Base-by-base conservation (phyloP, 2,797 vertebrate species). In the Pempheris klunzingeri region DNA sequence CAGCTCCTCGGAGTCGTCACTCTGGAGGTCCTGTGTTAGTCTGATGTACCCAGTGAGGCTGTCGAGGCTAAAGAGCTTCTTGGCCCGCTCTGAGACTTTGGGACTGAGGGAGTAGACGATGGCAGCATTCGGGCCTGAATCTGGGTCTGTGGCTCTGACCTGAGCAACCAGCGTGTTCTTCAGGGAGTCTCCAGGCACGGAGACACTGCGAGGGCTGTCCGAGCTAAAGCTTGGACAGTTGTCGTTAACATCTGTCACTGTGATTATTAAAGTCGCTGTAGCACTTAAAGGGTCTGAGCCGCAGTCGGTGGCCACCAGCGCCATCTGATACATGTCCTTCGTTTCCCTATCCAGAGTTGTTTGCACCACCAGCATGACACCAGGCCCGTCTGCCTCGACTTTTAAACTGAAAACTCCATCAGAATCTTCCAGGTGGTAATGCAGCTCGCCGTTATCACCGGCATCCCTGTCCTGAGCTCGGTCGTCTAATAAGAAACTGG, bases 181-280 rank as follows among this genome's bases (percentile, higher is more conserved):
- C 4, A 39, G 74, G 18, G 87, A 73, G 66, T 92, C 91, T 79
- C 88, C 92, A 1, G 86, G 85, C 75, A 96, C 50, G 22, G 74
- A 87, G 57, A 91, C 90, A 17, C 22, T 68, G 28, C 18, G 66
- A 9, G 86, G 85, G 65, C 89, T 92, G 52, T 91, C 84, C 0
- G 84, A 28, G 57, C 74, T 81, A 61, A 96, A 96, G 66, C 80
- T 82, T 5, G 95, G 96, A 86, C 96, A 96, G 82, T 96, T 95
- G 86, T 96, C 96, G 60, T 96, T 92, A 63, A 95, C 87, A 67
- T 96, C 95, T 34, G 82, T 91, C 85, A 96, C 92, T 18, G 88
- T 90, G 62, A 96, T 89, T 55, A 88, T 83, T 74, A 96, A 78
- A 72, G 85, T 84, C 50, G 84, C 91, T 7, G 85, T 91, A 30